Conservation (phyloP, 2,888 invertebrate genomes). For the Cenopis cana region DNA sequence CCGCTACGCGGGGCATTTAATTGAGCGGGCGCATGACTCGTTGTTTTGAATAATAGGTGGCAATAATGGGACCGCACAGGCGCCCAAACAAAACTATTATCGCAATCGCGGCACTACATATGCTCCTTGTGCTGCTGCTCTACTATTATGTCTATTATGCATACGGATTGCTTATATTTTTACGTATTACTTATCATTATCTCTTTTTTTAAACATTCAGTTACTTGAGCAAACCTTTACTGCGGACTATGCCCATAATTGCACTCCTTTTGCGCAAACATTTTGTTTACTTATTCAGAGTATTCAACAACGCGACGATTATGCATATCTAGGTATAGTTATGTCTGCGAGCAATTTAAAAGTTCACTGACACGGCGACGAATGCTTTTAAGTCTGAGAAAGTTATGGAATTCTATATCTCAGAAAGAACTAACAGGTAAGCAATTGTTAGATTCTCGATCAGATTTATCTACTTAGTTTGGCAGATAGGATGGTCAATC, state of each 20-base stretch:
- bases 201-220: constrained; percentile 18
- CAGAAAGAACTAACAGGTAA: constrained; percentile 39
- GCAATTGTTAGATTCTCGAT: constrained; percentile 48
- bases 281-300: constrained; percentile 31
- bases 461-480: constrained; percentile 46
- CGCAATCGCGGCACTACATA: constrained; percentile 34
- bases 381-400: constrained; percentile 41
- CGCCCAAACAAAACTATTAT: constrained; percentile 58
- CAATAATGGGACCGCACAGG: constrained; percentile 71
- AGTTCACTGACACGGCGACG: constrained; percentile 39
- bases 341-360: constrained; percentile 34
- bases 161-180: constrained; percentile 15
- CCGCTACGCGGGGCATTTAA: constrained; percentile 71
- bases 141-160: constrained; percentile 14
- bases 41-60: constrained; percentile 74
- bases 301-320: constrained; percentile 39
- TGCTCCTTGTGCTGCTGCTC: neutral
- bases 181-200: neutral
- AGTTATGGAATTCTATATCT: constrained; percentile 40
- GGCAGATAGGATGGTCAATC: constrained; percentile 55
- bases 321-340: constrained; percentile 38
- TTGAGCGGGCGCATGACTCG: constrained; percentile 75
- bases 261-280: constrained; percentile 11
- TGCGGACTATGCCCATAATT: constrained; percentile 19
- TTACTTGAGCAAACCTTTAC: constrained; percentile 16